These are phyloP conservation scores for Toxonevra muliebris DNA, from an alignment of 2,888 invertebrate genomes.

Conservation along the genomic window DNA sequence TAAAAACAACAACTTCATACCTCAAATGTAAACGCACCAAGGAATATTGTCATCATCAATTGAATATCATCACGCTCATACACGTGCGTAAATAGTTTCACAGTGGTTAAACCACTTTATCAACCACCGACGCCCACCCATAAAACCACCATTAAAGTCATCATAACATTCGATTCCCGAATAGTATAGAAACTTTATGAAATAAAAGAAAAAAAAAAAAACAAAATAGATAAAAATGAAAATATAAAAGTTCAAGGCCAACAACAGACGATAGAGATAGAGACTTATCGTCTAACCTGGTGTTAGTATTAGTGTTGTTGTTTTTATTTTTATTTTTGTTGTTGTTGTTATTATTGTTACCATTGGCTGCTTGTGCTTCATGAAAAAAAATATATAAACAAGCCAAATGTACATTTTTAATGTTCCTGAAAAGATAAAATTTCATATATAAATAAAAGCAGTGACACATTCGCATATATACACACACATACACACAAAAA, in stretches of 20 bases:
- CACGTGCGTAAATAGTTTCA: not conserved
- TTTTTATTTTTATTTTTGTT: not conserved
- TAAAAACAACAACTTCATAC: not conserved
- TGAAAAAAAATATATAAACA: too few relatives aligned
- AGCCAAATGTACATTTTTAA: not conserved
- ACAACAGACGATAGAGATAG: slow-evolving; percentile 1
- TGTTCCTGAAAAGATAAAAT: not conserved
- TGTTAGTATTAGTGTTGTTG: not conserved
- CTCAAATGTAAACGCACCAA: not conserved
- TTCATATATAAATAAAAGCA: too few relatives aligned
- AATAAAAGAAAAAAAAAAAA: too few relatives aligned
- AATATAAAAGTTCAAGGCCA: not conserved
- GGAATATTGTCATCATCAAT: not conserved
- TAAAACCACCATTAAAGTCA: not conserved
- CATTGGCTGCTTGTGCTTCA: too few relatives aligned
- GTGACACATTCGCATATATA: not conserved
- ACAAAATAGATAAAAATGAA: too few relatives aligned
- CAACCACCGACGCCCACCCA: not conserved
- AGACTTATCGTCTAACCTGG: not conserved
- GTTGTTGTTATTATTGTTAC: too few relatives aligned
- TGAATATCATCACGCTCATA: too few relatives aligned
- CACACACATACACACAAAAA: too few relatives aligned
- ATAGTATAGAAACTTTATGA: too few relatives aligned
- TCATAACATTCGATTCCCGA: not conserved
- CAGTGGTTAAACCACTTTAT: not conserved